Evolutionary conservation across 2,888 invertebrate genomes (phyloP), one percentile per base, ranked within the genome.

Genomic region (Cephus pygmeus): DNA sequence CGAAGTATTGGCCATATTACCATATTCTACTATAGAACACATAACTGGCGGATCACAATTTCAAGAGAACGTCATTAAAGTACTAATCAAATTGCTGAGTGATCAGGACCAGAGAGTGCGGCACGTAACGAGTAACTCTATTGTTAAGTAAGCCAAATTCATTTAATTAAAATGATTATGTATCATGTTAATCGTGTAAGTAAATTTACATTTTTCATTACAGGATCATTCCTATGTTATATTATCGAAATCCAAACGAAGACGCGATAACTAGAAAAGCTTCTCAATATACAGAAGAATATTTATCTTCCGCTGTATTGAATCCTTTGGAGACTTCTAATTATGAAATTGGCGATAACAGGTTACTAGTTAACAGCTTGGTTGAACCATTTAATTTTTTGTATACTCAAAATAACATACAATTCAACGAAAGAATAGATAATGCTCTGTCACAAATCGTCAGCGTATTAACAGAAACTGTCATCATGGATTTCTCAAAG

Each of bases 71-170:
- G 92, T 95, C 40, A 86, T 95, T 73, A 88, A 94, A 80, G 93
- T 96, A 1, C 90, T 97, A 12, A 91, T 95, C 31, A 92, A 93
- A 15, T 91, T 96, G 80, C 90, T 97, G 1, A 93, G 93, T 11
- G 97, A 97, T 90, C 95, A 95, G 81, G 97, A 98, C 90, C 94
- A 94, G 77, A 93, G 97, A 89, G 96, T 97, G 0, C 93, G 97
- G 79, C 93, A 93, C 79, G 95, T 96, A 1, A 94, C 96, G 0
- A 93, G 96, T 0, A 92, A 93, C 73, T 93, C 96, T 4, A 93
- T 97, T 77, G 92, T 94, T 71, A 94, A 92, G 95, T 95, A 91
- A 91, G 91, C 86, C 56, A 56, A 23, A 2, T 77, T 36, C 31
- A 34, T 56, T 9, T 23, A 31, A 76, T 73, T 73, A 36, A 33